Percentiles rank a stretch among this genome's conserved stretches.
phyloP scores from a whole-genome alignment of 92 coral and sea anemone genomes.

The Hydrozoanthus gracilis region DNA sequence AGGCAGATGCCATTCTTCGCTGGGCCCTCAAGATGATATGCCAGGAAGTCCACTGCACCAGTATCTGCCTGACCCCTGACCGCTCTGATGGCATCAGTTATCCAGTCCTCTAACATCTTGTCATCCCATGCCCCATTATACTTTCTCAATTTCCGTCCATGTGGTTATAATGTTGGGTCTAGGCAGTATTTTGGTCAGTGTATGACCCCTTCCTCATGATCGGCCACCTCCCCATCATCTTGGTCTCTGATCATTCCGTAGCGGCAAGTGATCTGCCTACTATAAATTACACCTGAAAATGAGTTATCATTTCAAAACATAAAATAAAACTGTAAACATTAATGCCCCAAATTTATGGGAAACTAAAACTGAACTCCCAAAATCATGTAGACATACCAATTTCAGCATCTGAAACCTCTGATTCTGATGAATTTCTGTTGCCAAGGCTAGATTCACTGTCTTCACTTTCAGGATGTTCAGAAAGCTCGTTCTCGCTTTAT shows the following conservation, averaged over 20 bases:
- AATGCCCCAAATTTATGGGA: not conserved
- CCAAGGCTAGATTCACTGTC: constrained; percentile 2
- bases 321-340: not conserved
- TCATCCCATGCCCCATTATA: constrained; percentile 56
- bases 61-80: constrained; percentile 49
- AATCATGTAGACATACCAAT: not conserved
- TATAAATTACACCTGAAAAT: not conserved
- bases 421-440: not conserved
- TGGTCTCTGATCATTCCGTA: too few species aligned
- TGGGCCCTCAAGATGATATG: constrained; percentile 64
- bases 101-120: constrained; percentile 58
- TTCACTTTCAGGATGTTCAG: constrained; percentile 16
- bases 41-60: constrained; percentile 60
- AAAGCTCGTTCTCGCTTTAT: constrained; percentile 15
- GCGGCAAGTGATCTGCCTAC: not conserved
- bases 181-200: too few species aligned
- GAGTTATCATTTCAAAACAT: not conserved
- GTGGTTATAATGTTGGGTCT: not conserved
- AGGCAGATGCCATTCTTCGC: constrained; percentile 57
- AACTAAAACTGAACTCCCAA: not conserved
- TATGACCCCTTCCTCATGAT: too few species aligned
- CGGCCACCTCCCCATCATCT: too few species aligned
- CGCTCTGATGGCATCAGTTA: constrained; percentile 61
- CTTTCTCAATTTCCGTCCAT: constrained; percentile 49
- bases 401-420: constrained; percentile 23